phyloP scores from a whole-genome alignment of 2,113 vertebrate species.

The Cisticola juncidis region DNA sequence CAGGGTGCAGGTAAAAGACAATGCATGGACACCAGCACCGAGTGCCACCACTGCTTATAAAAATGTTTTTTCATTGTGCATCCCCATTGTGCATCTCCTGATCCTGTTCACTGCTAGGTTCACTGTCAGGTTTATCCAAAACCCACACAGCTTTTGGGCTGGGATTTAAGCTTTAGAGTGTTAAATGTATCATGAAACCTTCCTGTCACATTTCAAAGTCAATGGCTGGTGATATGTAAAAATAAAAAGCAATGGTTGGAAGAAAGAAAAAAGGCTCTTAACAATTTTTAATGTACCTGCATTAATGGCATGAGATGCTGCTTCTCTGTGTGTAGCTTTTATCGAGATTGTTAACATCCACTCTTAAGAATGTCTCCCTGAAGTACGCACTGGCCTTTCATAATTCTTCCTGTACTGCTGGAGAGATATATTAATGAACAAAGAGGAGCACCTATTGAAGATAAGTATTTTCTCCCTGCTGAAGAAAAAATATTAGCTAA shows the following conservation, averaged over 20 bases:
- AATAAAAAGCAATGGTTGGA: constrained; percentile 49
- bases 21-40: neutral
- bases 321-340: neutral
- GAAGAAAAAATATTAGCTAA: neutral
- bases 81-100: neutral
- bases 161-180: neutral
- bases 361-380: neutral
- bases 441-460: neutral
- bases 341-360: neutral
- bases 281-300: neutral
- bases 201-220: neutral
- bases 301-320: neutral
- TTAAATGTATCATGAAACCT: neutral
- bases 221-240: neutral
- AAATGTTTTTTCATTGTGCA: neutral
- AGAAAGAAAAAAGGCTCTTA: constrained; percentile 29
- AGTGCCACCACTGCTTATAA: neutral
- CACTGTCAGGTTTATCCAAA: neutral
- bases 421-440: neutral
- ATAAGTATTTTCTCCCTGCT: neutral
- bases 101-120: neutral
- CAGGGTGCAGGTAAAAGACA: neutral
- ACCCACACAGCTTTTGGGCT: neutral
- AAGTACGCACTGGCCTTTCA: neutral
- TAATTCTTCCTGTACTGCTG: neutral